Evolutionary conservation across 2,113 vertebrate species (phyloP).

Genomic region (Cathartes aura): DNA sequence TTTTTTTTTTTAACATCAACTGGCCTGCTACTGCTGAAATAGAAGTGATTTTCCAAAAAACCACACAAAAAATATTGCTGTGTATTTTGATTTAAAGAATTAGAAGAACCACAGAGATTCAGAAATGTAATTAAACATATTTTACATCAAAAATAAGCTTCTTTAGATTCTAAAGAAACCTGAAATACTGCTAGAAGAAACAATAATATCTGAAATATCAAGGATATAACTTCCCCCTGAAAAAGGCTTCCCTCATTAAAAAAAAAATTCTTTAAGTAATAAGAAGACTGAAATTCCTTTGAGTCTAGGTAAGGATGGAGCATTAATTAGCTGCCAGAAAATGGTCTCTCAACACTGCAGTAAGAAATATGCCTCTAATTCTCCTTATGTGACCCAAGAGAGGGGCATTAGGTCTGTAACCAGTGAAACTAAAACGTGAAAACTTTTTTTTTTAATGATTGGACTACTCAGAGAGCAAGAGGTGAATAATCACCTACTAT

Average conservation of each 20-base stretch:
- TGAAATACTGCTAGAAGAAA: not conserved
- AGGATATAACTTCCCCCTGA: not conserved
- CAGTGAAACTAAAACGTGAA: conserved; percentile 65
- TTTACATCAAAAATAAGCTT: not conserved
- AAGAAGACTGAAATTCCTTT: conserved; percentile 64
- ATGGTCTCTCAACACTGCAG: conserved; percentile 62
- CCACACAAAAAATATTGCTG: not conserved
- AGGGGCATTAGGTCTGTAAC: conserved; percentile 22
- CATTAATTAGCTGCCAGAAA: conserved; percentile 70
- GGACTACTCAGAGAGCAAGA: conserved; percentile 19
- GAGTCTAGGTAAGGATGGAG: conserved; percentile 53
- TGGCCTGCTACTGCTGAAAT: not conserved
- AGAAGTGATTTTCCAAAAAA: not conserved
- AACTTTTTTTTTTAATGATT: conserved; percentile 63
- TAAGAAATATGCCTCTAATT: conserved; percentile 74
- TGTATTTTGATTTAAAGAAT: not conserved
- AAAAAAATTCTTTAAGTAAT: conserved; percentile 57
- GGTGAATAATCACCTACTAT: conserved; percentile 37
- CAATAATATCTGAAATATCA: not conserved
- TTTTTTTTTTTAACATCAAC: not conserved
- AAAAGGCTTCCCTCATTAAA: conserved; percentile 67
- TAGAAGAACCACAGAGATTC: not conserved
- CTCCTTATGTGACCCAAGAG: conserved; percentile 67
- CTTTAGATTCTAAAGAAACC: not conserved
- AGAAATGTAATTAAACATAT: not conserved